A percentile compares a stretch with the other conserved stretches of the same genome.
These are phyloP conservation scores for Leptinotarsa tumamoca DNA, from an alignment of 2,888 invertebrate species.

Conservation along the genomic window DNA sequence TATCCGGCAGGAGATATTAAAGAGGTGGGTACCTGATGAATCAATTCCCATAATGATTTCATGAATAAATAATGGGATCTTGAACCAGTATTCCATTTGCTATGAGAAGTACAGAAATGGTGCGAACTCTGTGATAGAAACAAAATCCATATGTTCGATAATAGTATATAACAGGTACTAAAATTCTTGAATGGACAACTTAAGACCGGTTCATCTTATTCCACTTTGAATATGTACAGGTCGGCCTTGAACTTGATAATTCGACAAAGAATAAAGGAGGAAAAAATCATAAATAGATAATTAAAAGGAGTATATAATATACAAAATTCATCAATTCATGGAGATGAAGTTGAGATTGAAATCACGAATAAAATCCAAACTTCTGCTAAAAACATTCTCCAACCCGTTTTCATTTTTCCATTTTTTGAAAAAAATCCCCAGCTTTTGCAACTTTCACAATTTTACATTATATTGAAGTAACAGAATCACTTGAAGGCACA, in stretches of 20 bases:
- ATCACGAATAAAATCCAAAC: neutral
- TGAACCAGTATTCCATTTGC: slow-evolving; percentile 15
- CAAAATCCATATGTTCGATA: neutral
- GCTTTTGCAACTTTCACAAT: neutral
- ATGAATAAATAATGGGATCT: slow-evolving; percentile 9
- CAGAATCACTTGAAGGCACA: neutral
- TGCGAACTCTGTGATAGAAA: slow-evolving; percentile 16
- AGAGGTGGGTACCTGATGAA: neutral
- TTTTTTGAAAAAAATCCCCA: slow-evolving; percentile 5
- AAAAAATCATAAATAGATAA: slow-evolving; percentile 6
- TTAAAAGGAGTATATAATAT: slow-evolving; percentile 19
- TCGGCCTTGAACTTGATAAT: neutral
- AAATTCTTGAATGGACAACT: neutral
- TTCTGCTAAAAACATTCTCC: neutral
- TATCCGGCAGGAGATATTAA: slow-evolving; percentile 4
- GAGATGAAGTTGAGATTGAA: neutral
- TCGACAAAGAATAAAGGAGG: neutral
- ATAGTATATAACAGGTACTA: neutral
- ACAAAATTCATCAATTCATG: neutral
- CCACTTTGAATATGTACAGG: neutral
- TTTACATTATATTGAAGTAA: neutral
- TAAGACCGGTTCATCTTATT: neutral
- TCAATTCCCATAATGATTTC: slow-evolving; percentile 5
- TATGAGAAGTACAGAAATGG: slow-evolving; percentile 19
- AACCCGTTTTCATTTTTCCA: neutral